Base-by-base conservation (phyloP, 1,140 invertebrate species). In the Euglossa dilemma region DNA sequence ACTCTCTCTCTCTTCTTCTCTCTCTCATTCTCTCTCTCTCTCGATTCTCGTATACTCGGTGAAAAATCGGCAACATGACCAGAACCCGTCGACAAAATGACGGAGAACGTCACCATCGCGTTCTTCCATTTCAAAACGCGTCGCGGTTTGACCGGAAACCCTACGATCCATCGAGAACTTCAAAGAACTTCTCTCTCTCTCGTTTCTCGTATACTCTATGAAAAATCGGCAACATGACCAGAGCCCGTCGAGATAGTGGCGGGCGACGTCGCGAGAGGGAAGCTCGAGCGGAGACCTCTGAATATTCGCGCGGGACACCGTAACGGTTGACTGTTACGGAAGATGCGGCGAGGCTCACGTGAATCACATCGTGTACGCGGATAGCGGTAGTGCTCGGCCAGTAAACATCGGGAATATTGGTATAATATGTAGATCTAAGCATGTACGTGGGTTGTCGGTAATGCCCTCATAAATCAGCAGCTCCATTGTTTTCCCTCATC, bases 401-500 rank as follows among this genome's bases (percentile, higher is more conserved):
- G 70, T 83, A 90, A 87, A 87, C 83, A 79, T 87, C 66, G 78
- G 52, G 84, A 79, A 88, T 90, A 89, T 90, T 91, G 87, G 85
- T 90, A 87, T 87, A 87, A 88, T 89, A 90, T 90, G 90, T 90
- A 91, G 84, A 85, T 91, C 81, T 73, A 87, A 80, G 83, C 81
- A 79, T 87, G 78, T 83, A 91, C 89, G 89, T 90, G 86, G 91
- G 78, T 86, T 76, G 90, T 79, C 86, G 83, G 91, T 91, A 90
- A 90, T 89, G 79, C 87, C 75, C 85, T 70, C 89, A 82, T 91
- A 91, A 91, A 91, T 91, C 91, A 91, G 63, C 47, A 45, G 50
- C 70, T 73, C 86, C 79, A 91, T 91, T 91, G 91, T 91, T 87
- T 91, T 89, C 87, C 79, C 80, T 90, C 80, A 88, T 90, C 72